phyloP scores from a whole-genome alignment of 2,888 invertebrate species.

The Hyppa rectilinea region DNA sequence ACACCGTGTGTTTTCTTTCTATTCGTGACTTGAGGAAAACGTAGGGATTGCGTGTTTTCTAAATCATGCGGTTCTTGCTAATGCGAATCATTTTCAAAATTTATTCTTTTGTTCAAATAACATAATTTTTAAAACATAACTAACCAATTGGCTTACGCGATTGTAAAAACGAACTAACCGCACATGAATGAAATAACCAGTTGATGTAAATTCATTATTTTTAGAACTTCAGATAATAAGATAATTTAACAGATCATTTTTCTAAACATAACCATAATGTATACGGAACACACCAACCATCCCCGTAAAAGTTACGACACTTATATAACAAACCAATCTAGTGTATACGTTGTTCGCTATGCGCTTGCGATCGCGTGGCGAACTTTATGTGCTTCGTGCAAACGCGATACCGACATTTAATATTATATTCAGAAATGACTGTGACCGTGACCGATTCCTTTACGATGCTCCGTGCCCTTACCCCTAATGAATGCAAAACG shows the following conservation, averaged over 20 bases:
- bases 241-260: background rate
- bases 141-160: constrained; percentile 39
- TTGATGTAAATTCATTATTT: background rate
- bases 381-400: constrained; percentile 55
- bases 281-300: background rate
- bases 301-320: constrained; percentile 23
- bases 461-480: constrained; percentile 44
- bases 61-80: constrained; percentile 6
- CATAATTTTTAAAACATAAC: background rate
- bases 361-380: constrained; percentile 60
- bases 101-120: background rate
- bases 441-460: constrained; percentile 60
- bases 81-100: constrained; percentile 26
- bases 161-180: background rate
- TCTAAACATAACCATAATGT: background rate
- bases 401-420: constrained; percentile 46
- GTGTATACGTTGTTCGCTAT: constrained; percentile 28
- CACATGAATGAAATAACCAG: background rate
- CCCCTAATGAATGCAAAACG: constrained; percentile 52
- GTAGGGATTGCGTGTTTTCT: constrained; percentile 5
- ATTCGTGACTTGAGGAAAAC: background rate
- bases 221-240: background rate
- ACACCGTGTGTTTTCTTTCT: constrained; percentile 6
- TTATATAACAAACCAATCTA: constrained; percentile 29
- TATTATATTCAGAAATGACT: constrained; percentile 49